Evolutionary conservation across 2,797 vertebrate species (phyloP).

Genomic region (Channallabes apus): DNA sequence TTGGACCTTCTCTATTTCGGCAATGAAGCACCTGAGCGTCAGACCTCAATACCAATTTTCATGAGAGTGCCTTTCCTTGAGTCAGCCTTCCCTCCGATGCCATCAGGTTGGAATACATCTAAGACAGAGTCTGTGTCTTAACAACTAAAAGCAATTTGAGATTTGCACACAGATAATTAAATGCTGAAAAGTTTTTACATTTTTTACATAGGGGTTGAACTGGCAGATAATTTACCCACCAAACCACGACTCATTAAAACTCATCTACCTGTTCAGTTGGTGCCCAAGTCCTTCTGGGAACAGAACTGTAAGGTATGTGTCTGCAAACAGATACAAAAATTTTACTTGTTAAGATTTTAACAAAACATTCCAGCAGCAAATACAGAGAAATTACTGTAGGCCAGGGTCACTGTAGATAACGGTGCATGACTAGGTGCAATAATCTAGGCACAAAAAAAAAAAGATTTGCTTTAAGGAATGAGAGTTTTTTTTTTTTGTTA

Average conservation of each 20-base stretch:
- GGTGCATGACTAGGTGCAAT: neutral
- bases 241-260: slow-evolving; percentile 74
- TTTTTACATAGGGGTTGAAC: slow-evolving; percentile 60
- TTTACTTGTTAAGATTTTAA: no score
- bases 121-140: neutral
- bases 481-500: neutral
- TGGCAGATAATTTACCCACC: slow-evolving; percentile 62
- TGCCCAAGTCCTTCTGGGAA: slow-evolving; percentile 74
- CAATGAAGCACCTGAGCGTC: slow-evolving; percentile 50
- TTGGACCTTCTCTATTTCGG: slow-evolving; percentile 69
- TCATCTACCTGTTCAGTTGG: slow-evolving; percentile 72
- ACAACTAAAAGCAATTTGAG: neutral
- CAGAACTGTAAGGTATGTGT: slow-evolving; percentile 65
- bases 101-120: slow-evolving; percentile 52
- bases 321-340: neutral
- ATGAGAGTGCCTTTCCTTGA: slow-evolving; percentile 70
- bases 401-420: neutral
- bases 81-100: neutral
- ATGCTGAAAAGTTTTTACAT: neutral
- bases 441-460: neutral
- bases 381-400: neutral
- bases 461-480: neutral
- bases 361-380: neutral
- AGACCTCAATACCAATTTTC: slow-evolving; percentile 58
- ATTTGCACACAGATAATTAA: neutral